These are phyloP conservation scores for Ophioninae sp. DNA, from an alignment of 2,888 invertebrate species.

Conservation along the genomic window DNA sequence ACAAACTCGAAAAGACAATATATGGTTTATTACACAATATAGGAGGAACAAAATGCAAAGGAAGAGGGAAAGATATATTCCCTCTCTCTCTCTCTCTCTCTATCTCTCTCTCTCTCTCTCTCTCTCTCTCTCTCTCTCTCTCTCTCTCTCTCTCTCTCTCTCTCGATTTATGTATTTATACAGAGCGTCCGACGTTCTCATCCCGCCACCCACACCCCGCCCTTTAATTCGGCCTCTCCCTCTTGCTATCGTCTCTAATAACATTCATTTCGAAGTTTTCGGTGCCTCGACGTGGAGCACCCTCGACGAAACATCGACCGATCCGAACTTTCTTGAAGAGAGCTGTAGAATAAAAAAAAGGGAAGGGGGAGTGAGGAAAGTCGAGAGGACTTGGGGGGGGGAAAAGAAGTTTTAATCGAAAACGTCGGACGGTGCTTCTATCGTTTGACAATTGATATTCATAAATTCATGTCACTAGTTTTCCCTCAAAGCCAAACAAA, in stretches of 20 bases:
- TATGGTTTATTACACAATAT: conserved; percentile 43
- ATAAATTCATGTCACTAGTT: conserved; percentile 29
- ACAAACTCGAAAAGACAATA: too few relatives aligned
- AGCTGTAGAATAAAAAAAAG: conserved; percentile 16
- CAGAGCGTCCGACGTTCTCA: conserved; percentile 60
- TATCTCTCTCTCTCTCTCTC: neutral
- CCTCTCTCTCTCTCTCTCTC: neutral
- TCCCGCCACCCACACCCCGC: conserved; percentile 58
- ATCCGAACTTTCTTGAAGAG: conserved; percentile 38
- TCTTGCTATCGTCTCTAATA: conserved; percentile 62
- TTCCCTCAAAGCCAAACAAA: conserved; percentile 8
- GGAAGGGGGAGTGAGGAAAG: neutral
- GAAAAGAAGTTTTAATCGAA: conserved; percentile 54
- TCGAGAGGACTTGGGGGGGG: neutral
- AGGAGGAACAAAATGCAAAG: conserved; percentile 2
- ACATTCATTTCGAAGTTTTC: conserved; percentile 64
- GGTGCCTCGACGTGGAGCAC: conserved; percentile 48
- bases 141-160: conserved; percentile 16
- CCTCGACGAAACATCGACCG: conserved; percentile 32
- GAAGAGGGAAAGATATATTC: conserved; percentile 41
- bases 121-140: conserved; percentile 2
- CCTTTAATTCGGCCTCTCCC: conserved; percentile 56
- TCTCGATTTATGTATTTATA: conserved; percentile 78
- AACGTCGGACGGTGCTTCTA: conserved; percentile 46
- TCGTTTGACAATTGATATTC: conserved; percentile 48